phyloP scores from a whole-genome alignment of 2,888 invertebrate genomes.

The Dicyrtomina minuta region DNA sequence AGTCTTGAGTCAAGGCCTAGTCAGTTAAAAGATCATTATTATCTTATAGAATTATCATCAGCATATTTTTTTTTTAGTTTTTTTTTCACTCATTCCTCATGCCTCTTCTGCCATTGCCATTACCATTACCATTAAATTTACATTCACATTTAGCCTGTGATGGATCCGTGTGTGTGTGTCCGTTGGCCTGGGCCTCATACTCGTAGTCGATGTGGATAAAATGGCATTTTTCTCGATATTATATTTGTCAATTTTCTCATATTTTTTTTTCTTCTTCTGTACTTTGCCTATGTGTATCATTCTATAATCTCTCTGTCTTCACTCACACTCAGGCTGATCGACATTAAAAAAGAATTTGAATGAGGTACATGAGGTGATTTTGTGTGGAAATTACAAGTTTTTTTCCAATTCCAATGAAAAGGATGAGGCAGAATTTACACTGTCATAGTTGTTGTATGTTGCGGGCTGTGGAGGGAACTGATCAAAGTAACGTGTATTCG shows the following conservation, averaged over 20 bases:
- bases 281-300: too few species aligned
- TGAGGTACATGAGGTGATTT: too few species aligned
- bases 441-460: too few species aligned
- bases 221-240: background rate
- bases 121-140: too few species aligned
- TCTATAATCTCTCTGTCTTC: background rate
- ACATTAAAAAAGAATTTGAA: too few species aligned
- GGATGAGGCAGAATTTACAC: too few species aligned
- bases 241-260: background rate
- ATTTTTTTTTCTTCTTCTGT: background rate
- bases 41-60: background rate
- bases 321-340: background rate
- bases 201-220: conserved; percentile 7
- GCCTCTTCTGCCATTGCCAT: background rate
- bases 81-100: background rate
- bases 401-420: too few species aligned
- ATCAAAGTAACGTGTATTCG: too few species aligned
- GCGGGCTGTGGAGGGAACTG: too few species aligned
- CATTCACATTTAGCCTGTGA: background rate
- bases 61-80: conserved; percentile 2
- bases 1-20: conserved; percentile 25
- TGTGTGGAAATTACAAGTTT: too few species aligned
- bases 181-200: conserved; percentile 30
- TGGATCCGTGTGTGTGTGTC: conserved; percentile 15
- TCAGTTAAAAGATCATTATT: conserved; percentile 14